These are phyloP conservation scores for Steinernema hermaphroditum DNA, from an alignment of 2,888 invertebrate genomes.

Conservation along the genomic window DNA sequence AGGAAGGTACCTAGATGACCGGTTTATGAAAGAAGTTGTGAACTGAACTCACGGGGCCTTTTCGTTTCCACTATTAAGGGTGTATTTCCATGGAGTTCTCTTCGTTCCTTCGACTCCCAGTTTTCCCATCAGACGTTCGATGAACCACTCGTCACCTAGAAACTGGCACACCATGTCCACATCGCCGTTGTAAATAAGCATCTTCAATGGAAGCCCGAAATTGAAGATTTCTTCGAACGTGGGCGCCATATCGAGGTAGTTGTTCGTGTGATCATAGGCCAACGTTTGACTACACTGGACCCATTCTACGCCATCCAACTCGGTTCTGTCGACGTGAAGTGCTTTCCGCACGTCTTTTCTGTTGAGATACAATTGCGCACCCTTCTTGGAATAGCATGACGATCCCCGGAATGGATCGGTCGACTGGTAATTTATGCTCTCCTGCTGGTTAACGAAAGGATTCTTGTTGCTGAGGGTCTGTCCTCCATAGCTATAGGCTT, in stretches of 20 bases:
- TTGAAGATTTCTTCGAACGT: slow-evolving; percentile 14
- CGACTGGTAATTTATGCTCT: slow-evolving; percentile 43
- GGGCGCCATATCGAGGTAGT: slow-evolving; percentile 8
- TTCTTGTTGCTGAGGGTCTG: slow-evolving; percentile 35
- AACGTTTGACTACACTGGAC: slow-evolving; percentile 5
- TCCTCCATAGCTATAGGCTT: slow-evolving; percentile 13
- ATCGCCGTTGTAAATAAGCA: slow-evolving; percentile 61
- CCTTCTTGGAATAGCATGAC: slow-evolving; percentile 47
- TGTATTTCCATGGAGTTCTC: slow-evolving; percentile 55
- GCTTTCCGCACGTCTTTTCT: slow-evolving; percentile 34
- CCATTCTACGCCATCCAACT: slow-evolving; percentile 37
- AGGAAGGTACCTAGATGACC: slow-evolving; percentile 40
- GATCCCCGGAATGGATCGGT: slow-evolving; percentile 49
- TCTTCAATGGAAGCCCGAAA: slow-evolving; percentile 37
- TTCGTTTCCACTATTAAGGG: too few relatives aligned
- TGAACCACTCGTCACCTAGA: slow-evolving; percentile 62
- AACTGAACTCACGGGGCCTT: too few relatives aligned
- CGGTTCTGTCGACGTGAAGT: slow-evolving; percentile 32
- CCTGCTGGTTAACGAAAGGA: slow-evolving; percentile 39
- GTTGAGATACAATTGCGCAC: slow-evolving; percentile 53
- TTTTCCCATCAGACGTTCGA: slow-evolving; percentile 40
- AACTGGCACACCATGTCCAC: slow-evolving; percentile 62
- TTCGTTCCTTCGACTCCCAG: not conserved
- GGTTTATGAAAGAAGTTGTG: too few relatives aligned
- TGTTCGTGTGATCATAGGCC: not conserved